Base-by-base conservation (phyloP, 2,888 invertebrate genomes). In the Drosophila bunnanda region DNA sequence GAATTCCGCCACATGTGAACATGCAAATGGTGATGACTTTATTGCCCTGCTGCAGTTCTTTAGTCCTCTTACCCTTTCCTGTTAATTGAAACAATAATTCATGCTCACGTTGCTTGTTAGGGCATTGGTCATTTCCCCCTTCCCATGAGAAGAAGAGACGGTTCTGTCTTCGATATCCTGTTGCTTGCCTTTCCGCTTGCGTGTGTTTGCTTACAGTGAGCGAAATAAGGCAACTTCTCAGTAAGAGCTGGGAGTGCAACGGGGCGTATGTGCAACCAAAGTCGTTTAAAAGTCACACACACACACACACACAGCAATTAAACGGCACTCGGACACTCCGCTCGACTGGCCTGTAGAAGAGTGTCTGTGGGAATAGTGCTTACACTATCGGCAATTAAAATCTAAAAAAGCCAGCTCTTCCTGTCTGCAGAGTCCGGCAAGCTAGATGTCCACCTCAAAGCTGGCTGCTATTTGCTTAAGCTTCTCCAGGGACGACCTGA, bases 331-430 rank as follows among this genome's bases (percentile, higher is more conserved):
- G 71, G 66, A 68, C 68, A 71, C 48, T 68, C 30, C 17, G 57
- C 34, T 67, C 70, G 38, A 44, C 54, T 34, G 57, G n/a, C 4
- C 17, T 72, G 73, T 56, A 53, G n/a, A 15, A 17, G 54, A 13
- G 39, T 28, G 20, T 69, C 39, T 20, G 38, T 39, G 32, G 61
- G 64, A 43, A 50, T 41, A 56, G 38, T 56, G 70, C 76, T 69
- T 58, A 77, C 76, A 75, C 78, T 88, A 90, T 89, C 89, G 78
- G 87, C 89, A 90, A 89, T 89, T 89, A 89, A 90, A 89, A 89
- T 89, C 89, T 89, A 74, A 80, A 84, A 89, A 82, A 82, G 76
- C 55, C 88, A 72, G 71, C 65, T 76, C 65, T 69, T 75, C 67
- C 86, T 78, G 78, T 74, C 74, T 62, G 46, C 39, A 34, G 20